phyloP scores from a whole-genome alignment of 2,113 vertebrate species.

The Oreochromis tanganicae region DNA sequence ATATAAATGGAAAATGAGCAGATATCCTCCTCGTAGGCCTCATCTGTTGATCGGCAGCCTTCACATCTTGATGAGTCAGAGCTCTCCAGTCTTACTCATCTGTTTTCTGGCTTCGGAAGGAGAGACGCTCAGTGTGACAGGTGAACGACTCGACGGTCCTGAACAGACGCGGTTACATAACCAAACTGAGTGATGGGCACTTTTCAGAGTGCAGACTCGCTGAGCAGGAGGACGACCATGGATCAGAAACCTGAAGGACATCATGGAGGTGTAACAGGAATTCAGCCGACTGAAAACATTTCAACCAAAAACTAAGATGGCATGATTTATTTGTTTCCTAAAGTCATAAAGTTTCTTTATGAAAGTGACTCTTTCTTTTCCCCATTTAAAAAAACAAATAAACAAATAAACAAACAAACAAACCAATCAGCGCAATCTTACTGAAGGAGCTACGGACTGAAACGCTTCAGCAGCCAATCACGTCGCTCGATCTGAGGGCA shows the following conservation, averaged over 20 bases:
- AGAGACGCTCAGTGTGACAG: neutral
- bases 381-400: fast-evolving
- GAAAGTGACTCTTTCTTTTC: neutral
- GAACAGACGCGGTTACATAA: neutral
- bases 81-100: neutral
- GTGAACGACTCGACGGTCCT: neutral
- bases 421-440: neutral
- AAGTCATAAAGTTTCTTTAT: neutral
- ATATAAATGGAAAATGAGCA: neutral
- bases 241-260: neutral
- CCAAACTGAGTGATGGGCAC: neutral
- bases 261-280: neutral
- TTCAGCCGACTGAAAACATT: neutral
- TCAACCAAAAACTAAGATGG: neutral
- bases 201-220: neutral
- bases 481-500: neutral
- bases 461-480: neutral
- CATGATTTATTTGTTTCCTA: neutral
- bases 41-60: neutral
- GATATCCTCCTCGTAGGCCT: neutral
- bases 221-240: neutral
- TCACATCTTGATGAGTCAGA: neutral
- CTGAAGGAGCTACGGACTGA: neutral
- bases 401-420: fast-evolving
- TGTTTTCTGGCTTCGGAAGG: neutral